A percentile compares a stretch with the other conserved stretches of the same genome.
Evolutionary conservation across 2,888 invertebrate genomes (phyloP).

Genomic region (Elgonia sp.): DNA sequence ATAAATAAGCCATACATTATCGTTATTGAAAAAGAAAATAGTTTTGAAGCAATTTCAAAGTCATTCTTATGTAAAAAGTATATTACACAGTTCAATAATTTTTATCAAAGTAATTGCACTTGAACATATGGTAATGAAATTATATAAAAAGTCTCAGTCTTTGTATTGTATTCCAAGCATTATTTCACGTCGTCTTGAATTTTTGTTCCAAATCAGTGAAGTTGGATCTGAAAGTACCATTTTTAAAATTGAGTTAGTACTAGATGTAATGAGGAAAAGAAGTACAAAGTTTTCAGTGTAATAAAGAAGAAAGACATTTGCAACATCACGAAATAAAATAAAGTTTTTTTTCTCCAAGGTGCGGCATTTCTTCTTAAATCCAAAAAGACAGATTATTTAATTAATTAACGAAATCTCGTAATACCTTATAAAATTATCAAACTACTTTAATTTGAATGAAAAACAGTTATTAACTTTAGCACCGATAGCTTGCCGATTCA

Average conservation of each 20-base stretch:
- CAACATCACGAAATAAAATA: neutral
- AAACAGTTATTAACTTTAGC: neutral
- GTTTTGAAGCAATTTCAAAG: no score
- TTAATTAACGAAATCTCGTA: no score
- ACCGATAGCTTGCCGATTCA: neutral
- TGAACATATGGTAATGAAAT: neutral
- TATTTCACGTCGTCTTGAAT: slow-evolving; percentile 31
- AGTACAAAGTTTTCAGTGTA: slow-evolving; percentile 2
- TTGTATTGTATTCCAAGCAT: slow-evolving; percentile 15
- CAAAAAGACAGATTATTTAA: no score
- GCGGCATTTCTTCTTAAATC: no score
- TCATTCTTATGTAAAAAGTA: neutral
- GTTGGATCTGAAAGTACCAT: slow-evolving; percentile 25
- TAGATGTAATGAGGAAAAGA: neutral
- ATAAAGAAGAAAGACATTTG: neutral
- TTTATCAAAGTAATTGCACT: neutral
- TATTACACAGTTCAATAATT: neutral
- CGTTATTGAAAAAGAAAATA: no score
- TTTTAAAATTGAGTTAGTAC: slow-evolving; percentile 25
- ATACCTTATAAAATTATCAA: neutral
- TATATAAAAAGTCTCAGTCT: neutral
- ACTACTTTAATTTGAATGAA: neutral
- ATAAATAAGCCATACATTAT: no score
- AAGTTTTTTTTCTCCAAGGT: no score
- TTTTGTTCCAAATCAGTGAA: slow-evolving; percentile 6